Evolutionary conservation across 2,888 invertebrate genomes (phyloP).

Genomic region (Drosophila nr. fundita): DNA sequence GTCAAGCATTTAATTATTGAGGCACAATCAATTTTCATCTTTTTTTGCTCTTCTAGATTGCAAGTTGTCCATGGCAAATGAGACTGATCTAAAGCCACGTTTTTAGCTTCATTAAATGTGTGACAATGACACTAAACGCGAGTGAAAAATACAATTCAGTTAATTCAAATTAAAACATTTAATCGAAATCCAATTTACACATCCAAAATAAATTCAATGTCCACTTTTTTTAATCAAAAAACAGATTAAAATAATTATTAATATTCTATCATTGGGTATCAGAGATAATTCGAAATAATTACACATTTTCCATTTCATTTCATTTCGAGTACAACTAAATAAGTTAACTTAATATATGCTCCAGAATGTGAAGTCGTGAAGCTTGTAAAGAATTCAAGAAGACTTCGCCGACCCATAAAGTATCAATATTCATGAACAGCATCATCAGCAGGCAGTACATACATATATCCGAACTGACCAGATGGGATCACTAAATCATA

Average conservation of each 20-base stretch:
- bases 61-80: background rate
- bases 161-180: background rate
- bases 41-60: background rate
- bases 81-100: background rate
- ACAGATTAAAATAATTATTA: background rate
- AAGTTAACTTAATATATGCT: background rate
- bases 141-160: too few relatives aligned
- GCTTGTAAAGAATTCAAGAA: background rate
- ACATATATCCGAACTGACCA: background rate
- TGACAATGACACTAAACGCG: slow-evolving; percentile 6
- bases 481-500: background rate
- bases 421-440: background rate
- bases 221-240: background rate
- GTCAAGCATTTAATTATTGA: background rate
- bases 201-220: background rate
- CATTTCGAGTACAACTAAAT: background rate
- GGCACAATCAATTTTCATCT: background rate
- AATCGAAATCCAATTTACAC: background rate
- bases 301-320: background rate
- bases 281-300: background rate
- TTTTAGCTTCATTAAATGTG: background rate
- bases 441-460: background rate
- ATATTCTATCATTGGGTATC: background rate
- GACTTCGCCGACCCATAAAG: background rate
- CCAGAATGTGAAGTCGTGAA: background rate